These are phyloP conservation scores for Semaprochilodus insignis DNA, from an alignment of 2,797 vertebrate genomes.

Conservation along the genomic window DNA sequence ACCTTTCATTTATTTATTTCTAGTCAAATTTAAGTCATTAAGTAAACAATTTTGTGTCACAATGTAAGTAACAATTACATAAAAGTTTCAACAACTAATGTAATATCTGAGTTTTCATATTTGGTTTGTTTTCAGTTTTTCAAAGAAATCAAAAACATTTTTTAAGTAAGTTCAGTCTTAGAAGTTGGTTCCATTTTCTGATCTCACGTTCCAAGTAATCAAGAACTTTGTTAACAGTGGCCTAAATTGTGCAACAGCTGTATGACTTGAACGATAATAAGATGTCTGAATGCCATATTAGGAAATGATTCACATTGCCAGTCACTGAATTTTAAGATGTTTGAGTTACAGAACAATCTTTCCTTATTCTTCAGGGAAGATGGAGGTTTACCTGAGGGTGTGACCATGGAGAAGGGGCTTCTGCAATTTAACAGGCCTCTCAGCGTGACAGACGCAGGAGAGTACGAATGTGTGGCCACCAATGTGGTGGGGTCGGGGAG, in stretches of 20 bases:
- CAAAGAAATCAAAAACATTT: too few relatives aligned
- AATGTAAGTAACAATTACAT: too few relatives aligned
- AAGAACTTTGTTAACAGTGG: neutral
- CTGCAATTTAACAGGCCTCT: conserved; percentile 81
- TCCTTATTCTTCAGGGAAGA: conserved; percentile 73
- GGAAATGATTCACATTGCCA: neutral
- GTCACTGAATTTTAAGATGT: neutral
- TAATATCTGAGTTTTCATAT: too few relatives aligned
- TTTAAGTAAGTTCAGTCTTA: too few relatives aligned
- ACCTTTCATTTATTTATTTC: too few relatives aligned
- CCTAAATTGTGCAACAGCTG: too few relatives aligned
- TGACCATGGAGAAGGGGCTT: conserved; percentile 76
- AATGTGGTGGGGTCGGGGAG: conserved; percentile 77
- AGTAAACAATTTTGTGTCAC: too few relatives aligned
- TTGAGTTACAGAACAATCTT: conserved; percentile 14
- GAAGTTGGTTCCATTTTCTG: too few relatives aligned
- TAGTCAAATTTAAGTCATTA: too few relatives aligned
- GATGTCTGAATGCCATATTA: neutral
- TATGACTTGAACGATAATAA: neutral
- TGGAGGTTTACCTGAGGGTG: conserved; percentile 78
- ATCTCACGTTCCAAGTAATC: neutral
- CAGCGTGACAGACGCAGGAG: conserved; percentile 73
- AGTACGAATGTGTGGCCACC: conserved; percentile 81
- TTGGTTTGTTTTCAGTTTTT: too few relatives aligned
- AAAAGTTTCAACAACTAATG: too few relatives aligned